Percentiles rank a stretch among this genome's conserved stretches.
Evolutionary conservation across 1,140 invertebrate species (phyloP).

Genomic region (Phymastichus coffea): DNA sequence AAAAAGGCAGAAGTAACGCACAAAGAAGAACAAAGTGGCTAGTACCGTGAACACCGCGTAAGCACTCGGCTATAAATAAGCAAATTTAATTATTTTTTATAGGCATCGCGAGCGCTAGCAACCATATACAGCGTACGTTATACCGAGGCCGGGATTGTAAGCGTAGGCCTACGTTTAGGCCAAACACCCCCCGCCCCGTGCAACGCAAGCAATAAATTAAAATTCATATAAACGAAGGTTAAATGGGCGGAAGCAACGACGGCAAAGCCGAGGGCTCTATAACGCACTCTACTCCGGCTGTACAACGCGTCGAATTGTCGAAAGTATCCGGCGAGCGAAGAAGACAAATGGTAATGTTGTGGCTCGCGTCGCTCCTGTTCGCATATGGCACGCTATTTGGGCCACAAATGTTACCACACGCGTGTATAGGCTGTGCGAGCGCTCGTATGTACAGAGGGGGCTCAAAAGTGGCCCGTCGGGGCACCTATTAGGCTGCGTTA

Average conservation of each 20-base stretch:
- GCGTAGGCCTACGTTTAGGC: too few species aligned
- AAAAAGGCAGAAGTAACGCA: too few species aligned
- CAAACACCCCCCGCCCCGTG: background rate
- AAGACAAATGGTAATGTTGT: slow-evolving; percentile 21
- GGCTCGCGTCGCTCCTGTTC: slow-evolving; percentile 1
- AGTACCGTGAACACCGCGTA: too few species aligned
- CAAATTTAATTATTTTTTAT: slow-evolving; percentile 18
- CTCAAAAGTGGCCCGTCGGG: background rate
- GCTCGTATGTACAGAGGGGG: background rate
- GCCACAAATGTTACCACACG: slow-evolving; percentile 13
- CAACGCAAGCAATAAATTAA: slow-evolving; percentile 3
- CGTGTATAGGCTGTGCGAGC: too few species aligned
- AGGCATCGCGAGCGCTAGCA: background rate
- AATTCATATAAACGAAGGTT: slow-evolving; percentile 11
- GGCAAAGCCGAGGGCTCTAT: too few species aligned
- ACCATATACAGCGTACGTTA: too few species aligned
- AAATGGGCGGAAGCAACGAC: slow-evolving; percentile 9
- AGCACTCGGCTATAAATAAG: slow-evolving; percentile 12
- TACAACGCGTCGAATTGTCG: too few species aligned
- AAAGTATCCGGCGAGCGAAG: background rate
- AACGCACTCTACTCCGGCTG: too few species aligned
- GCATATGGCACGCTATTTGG: slow-evolving; percentile 14
- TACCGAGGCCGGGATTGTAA: too few species aligned
- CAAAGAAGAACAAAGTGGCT: too few species aligned
- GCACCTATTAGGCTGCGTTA: background rate